phyloP scores from a whole-genome alignment of 2,113 vertebrate genomes.

The Hemiscyllium ocellatum region DNA sequence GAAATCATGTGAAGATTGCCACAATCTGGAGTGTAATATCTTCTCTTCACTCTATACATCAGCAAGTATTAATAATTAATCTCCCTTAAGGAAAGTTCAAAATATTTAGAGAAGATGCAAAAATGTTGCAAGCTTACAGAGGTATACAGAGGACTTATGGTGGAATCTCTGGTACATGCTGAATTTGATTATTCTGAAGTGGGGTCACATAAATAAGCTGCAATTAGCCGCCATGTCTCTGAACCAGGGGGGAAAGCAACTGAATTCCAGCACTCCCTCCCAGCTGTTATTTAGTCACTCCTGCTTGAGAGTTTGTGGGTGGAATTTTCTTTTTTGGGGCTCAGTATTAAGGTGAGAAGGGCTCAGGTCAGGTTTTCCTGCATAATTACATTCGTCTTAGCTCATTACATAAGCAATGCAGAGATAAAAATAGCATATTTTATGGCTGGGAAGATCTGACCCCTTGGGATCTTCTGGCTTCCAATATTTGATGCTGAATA shows the following conservation, averaged over 20 bases:
- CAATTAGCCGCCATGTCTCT: neutral
- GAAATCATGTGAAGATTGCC: neutral
- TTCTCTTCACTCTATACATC: neutral
- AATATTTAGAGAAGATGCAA: neutral
- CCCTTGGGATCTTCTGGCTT: too few relatives aligned
- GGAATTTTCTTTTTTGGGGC: too few relatives aligned
- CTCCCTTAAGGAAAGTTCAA: neutral
- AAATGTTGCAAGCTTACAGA: neutral
- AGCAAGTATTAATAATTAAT: conserved; percentile 4
- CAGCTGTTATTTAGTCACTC: neutral
- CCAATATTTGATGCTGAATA: too few relatives aligned
- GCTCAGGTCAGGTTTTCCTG: too few relatives aligned
- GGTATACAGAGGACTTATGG: neutral
- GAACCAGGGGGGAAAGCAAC: too few relatives aligned
- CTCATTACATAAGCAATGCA: too few relatives aligned
- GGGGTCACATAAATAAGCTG: neutral
- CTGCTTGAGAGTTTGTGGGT: neutral
- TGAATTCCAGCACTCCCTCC: neutral
- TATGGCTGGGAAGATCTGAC: too few relatives aligned
- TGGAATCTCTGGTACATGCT: neutral
- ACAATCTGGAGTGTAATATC: neutral
- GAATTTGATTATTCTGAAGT: neutral
- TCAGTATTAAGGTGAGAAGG: too few relatives aligned
- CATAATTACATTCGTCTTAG: too few relatives aligned
- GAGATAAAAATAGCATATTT: too few relatives aligned